Evolutionary conservation across 2,113 vertebrate genomes (phyloP), one percentile per base, ranked within the genome.

Genomic region (Pedetes capensis): DNA sequence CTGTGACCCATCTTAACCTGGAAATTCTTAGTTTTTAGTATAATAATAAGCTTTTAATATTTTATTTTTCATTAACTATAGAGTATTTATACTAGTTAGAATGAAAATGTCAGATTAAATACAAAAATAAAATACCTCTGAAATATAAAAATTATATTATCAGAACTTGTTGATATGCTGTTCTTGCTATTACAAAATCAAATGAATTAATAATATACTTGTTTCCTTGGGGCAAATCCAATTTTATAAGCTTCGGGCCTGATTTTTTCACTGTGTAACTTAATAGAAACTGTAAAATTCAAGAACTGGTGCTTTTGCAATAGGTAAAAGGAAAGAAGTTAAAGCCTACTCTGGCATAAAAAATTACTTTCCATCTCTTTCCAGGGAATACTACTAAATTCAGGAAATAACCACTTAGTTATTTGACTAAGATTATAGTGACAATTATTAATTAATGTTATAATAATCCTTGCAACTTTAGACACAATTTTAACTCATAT

Each of bases 121-220:
- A 80, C 87, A 95, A 96, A 93, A 93, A 87, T 93, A 87, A 89
- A 39, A 42, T 74, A 83, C 42, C 23, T 85, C 59, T 44, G 42
- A 96, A 94, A 87, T 82, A 91, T 69, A 88, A 91, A 97, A 94
- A 55, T 57, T 51, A 18, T 87, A 76, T 63, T 90, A 88, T 93
- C 37, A 86, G 51, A 91, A 64, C 9, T 53, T 86, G 47, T n/a
- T 89, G 53, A 89, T 66, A 93, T 29, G 34, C 32, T 89, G 16
- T 42, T 82, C 66, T 91, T 86, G 32, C n/a, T 89, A 89, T 91
- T 95, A 96, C n/a, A 64, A 89, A 94, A 91, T 68, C 47, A 96
- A 96, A 91, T 87, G 42, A 91, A 96, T 94, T 83, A 95, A 69
- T 89, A 89, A 93, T 87, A 81, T 76, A 47, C 79, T 95, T 78